Conservation (phyloP, 2,888 invertebrate genomes). For the Bombyx huttoni region DNA sequence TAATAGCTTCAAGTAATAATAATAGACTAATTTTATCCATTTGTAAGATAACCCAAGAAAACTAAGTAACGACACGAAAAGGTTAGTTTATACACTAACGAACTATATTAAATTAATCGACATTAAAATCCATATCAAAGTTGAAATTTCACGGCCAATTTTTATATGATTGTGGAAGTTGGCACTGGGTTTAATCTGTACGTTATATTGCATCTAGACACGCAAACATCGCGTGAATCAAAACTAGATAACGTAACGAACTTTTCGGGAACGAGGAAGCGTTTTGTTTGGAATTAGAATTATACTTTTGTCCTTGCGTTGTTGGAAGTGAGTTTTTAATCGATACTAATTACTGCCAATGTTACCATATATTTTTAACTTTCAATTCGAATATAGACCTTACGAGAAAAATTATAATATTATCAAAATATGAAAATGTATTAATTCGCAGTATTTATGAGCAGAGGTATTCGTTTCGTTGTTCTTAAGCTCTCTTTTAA, state of each 20-base stretch:
- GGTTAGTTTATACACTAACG: constrained; percentile 8
- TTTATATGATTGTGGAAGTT: constrained; percentile 63
- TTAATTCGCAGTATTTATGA: too few relatives aligned
- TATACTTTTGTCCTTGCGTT: not conserved
- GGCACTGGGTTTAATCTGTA: constrained; percentile 62
- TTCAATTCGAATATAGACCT: too few relatives aligned
- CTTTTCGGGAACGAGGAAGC: constrained; percentile 8
- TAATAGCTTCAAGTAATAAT: too few relatives aligned
- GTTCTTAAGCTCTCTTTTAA: not conserved
- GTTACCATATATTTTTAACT: not conserved
- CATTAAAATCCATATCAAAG: constrained; percentile 42
- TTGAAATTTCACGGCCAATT: constrained; percentile 68
- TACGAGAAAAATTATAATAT: too few relatives aligned
- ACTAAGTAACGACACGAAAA: not conserved
- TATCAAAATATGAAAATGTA: too few relatives aligned
- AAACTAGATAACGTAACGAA: constrained; percentile 34
- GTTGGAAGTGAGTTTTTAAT: not conserved
- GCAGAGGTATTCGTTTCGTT: too few relatives aligned
- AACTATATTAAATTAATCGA: constrained; percentile 30
- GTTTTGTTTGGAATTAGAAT: not conserved
- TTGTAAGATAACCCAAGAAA: not conserved
- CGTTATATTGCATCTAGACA: constrained; percentile 46
- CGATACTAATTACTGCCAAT: not conserved
- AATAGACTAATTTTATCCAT: too few relatives aligned
- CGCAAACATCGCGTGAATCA: constrained; percentile 40